Evolutionary conservation across 2,888 invertebrate genomes (phyloP).

Genomic region (Ypsolopha sequella): DNA sequence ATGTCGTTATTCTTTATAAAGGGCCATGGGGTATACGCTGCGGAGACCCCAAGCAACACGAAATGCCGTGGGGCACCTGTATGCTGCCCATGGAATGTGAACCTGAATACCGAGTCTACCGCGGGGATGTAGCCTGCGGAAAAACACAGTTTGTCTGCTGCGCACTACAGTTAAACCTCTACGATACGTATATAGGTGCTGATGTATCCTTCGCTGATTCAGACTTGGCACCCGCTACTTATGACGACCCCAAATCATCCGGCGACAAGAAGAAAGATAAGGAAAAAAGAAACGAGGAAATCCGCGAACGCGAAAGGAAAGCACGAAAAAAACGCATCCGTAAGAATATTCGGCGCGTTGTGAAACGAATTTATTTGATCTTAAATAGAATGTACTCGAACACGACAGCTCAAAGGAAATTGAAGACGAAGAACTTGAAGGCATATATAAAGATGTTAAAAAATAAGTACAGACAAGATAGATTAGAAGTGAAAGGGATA

Average conservation of each 20-base stretch:
- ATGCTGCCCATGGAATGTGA: conserved; percentile 46
- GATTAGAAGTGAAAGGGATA: conserved; percentile 34
- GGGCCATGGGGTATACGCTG: conserved; percentile 58
- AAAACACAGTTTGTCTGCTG: conserved; percentile 47
- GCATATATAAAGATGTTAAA: conserved; percentile 42
- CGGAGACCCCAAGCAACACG: conserved; percentile 53
- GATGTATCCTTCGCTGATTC: conserved; percentile 42
- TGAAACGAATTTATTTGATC: conserved; percentile 36
- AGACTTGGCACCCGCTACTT: conserved; percentile 30
- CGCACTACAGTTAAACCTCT: conserved; percentile 33
- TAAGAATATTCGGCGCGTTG: conserved; percentile 32
- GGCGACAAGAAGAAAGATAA: conserved; percentile 17
- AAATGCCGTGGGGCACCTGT: conserved; percentile 54
- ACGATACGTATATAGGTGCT: conserved; percentile 49
- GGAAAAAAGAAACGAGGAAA: conserved; percentile 15
- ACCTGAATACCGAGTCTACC: conserved; percentile 43
- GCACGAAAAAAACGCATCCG: conserved; percentile 38
- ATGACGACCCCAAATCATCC: too few species aligned
- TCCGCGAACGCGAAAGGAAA: conserved; percentile 21
- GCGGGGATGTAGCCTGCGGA: conserved; percentile 51
- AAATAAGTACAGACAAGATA: conserved; percentile 37
- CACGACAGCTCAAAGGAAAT: conserved; percentile 31
- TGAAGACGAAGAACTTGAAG: conserved; percentile 43
- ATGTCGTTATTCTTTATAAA: conserved; percentile 17
- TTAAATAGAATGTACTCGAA: conserved; percentile 36